A percentile compares a stretch with the other conserved stretches of the same genome.
Conservation (phyloP, 2,113 vertebrate genomes). For the Galemys pyrenaicus region DNA sequence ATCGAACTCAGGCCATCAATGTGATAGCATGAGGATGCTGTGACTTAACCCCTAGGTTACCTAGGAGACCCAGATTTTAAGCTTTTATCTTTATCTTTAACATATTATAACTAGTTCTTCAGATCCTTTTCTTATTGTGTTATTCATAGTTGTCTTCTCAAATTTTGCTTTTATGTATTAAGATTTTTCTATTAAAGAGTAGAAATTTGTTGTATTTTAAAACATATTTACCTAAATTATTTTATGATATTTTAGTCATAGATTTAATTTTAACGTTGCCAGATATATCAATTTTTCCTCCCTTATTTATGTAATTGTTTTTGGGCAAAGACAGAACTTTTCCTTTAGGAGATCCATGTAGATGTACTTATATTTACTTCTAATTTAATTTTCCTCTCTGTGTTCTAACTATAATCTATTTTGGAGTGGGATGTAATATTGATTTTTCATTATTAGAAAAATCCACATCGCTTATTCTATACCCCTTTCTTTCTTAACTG, state of each 20-base stretch:
- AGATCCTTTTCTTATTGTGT: neutral
- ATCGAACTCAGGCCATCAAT: too few relatives aligned
- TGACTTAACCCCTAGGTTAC: too few relatives aligned
- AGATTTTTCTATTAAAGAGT: neutral
- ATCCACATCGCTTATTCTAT: neutral
- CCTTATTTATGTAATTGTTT: neutral
- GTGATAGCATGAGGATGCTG: too few relatives aligned
- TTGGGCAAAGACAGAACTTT: neutral
- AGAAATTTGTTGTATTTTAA: neutral
- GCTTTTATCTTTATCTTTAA: neutral
- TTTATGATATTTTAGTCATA: constrained; percentile 1
- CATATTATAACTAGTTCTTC: neutral
- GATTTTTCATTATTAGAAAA: neutral
- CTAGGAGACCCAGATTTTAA: neutral
- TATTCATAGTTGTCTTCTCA: neutral
- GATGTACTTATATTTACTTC: neutral
- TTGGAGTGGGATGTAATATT: neutral
- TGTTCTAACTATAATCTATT: neutral
- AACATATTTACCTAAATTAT: neutral
- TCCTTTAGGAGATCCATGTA: too few relatives aligned
- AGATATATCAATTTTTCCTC: neutral
- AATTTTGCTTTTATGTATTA: neutral
- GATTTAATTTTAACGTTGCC: constrained; percentile 26
- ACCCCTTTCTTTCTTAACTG: neutral
- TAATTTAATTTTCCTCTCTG: constrained; percentile 4